These are phyloP conservation scores for Thelaira solivaga DNA, from an alignment of 2,888 invertebrate species.

Conservation along the genomic window DNA sequence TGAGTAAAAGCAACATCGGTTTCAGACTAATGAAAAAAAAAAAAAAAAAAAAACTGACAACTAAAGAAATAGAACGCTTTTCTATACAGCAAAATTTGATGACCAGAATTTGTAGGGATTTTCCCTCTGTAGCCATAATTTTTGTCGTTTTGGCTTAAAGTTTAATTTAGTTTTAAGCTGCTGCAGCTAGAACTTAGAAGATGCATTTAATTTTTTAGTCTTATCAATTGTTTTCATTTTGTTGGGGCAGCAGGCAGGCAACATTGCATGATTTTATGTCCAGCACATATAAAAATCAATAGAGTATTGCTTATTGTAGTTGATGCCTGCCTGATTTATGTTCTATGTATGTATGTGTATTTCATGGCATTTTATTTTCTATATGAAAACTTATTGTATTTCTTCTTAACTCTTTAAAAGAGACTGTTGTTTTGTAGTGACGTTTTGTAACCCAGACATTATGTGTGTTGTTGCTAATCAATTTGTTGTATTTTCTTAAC, in stretches of 20 bases:
- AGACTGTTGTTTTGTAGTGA: constrained; percentile 20
- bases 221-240: constrained; percentile 58
- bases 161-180: background rate
- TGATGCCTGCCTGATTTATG: no score
- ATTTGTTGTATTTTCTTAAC: constrained; percentile 53
- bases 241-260: background rate
- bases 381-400: background rate
- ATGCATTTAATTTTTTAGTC: constrained; percentile 19
- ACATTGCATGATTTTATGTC: background rate
- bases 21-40: no score
- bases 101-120: no score
- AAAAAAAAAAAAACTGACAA: no score
- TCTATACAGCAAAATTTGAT: no score
- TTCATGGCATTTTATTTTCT: constrained; percentile 19
- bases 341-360: constrained; percentile 44
- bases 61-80: no score
- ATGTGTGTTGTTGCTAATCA: constrained; percentile 59
- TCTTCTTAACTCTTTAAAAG: constrained; percentile 31
- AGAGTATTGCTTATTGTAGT: constrained; percentile 26
- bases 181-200: background rate
- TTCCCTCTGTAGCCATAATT: no score
- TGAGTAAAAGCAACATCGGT: no score
- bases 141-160: background rate
- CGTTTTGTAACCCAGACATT: constrained; percentile 34
- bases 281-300: constrained; percentile 34